phyloP scores from a whole-genome alignment of 2,888 invertebrate genomes.

The Hirtodrosophila histrioides region DNA sequence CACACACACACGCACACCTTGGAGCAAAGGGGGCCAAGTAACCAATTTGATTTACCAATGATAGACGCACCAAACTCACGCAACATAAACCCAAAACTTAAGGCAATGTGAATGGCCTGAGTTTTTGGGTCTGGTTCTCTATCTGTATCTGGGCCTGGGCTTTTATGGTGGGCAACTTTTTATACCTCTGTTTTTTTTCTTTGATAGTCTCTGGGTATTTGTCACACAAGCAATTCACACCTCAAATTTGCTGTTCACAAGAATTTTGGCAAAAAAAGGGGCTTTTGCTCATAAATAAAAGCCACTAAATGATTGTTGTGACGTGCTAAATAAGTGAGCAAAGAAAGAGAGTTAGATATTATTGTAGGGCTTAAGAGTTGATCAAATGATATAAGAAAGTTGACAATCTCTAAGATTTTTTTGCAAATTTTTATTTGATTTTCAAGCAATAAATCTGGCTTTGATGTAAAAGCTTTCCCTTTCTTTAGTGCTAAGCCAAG shows the following conservation, averaged over 20 bases:
- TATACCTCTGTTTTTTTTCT: neutral
- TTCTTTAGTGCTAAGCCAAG: constrained; percentile 31
- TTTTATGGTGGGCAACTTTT: constrained; percentile 24
- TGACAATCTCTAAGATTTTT: constrained; percentile 30
- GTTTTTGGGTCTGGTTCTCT: constrained; percentile 34
- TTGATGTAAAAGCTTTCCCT: constrained; percentile 41
- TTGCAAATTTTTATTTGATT: constrained; percentile 13
- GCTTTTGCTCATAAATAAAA: constrained; percentile 20
- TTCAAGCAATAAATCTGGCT: constrained; percentile 9
- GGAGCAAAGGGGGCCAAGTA: constrained; percentile 44
- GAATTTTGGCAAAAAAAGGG: constrained; percentile 41
- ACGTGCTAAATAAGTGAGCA: constrained; percentile 2
- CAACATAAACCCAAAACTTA: constrained; percentile 52
- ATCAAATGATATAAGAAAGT: constrained; percentile 51
- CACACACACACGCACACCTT: constrained; percentile 19
- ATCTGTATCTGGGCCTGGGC: constrained; percentile 12
- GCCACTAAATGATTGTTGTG: constrained; percentile 10
- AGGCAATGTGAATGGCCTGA: constrained; percentile 44
- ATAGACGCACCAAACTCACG: constrained; percentile 70
- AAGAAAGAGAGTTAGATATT: constrained; percentile 15
- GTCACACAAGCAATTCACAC: constrained; percentile 65
- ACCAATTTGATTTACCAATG: constrained; percentile 66
- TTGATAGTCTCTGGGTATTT: constrained; percentile 34
- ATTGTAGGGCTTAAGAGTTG: neutral
- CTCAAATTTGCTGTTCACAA: constrained; percentile 39